Conservation (phyloP, 2,113 vertebrate species). For the Eulemur macaco region DNA sequence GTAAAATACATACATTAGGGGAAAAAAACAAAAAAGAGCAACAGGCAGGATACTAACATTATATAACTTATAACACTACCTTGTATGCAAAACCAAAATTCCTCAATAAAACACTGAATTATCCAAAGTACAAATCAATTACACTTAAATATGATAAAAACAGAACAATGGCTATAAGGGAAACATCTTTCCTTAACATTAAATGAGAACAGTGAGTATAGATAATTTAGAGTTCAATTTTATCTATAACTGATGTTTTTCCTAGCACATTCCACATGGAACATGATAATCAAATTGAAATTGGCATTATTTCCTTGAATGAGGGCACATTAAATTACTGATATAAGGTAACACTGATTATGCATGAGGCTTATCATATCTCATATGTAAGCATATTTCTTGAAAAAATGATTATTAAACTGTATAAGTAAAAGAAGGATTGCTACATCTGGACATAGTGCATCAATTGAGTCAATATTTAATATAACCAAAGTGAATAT, state of each 20-base stretch:
- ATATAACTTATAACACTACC: neutral
- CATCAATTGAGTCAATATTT: neutral
- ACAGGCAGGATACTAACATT: neutral
- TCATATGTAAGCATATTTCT: slow-evolving; percentile 67
- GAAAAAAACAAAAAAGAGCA: neutral
- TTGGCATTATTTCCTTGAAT: slow-evolving; percentile 58
- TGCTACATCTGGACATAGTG: rapidly evolving
- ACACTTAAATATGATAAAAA: slow-evolving; percentile 1
- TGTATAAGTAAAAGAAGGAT: neutral
- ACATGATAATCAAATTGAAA: slow-evolving; percentile 64
- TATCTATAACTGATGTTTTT: slow-evolving; percentile 74
- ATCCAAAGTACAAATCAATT: slow-evolving; percentile 45
- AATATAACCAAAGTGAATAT: neutral
- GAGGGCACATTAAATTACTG: slow-evolving; percentile 65
- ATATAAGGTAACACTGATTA: slow-evolving; percentile 64
- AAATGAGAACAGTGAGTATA: slow-evolving; percentile 67
- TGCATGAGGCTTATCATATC: slow-evolving; percentile 65
- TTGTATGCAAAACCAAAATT: neutral
- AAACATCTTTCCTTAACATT: slow-evolving; percentile 66
- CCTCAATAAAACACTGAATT: neutral
- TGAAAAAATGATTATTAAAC: slow-evolving; percentile 22
- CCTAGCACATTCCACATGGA: slow-evolving; percentile 63
- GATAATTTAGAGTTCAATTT: slow-evolving; percentile 79
- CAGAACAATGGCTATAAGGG: slow-evolving; percentile 32
- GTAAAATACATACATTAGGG: neutral